Conservation (phyloP, 2,797 vertebrate genomes). For the Mareca penelope region DNA sequence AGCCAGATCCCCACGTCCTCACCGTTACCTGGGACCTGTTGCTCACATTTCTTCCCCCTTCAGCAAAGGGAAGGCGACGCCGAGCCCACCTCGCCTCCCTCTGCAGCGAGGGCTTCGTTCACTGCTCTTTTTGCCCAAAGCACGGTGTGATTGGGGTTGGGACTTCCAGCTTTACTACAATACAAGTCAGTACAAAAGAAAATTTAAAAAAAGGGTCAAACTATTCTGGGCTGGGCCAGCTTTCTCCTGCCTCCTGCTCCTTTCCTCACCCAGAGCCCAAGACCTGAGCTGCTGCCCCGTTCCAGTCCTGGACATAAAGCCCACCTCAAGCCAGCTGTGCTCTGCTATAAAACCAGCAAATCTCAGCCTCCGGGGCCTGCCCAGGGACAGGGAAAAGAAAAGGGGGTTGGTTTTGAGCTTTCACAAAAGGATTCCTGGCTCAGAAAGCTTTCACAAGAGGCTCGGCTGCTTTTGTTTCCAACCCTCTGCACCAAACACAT, state of each 20-base stretch:
- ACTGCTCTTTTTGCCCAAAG: neutral
- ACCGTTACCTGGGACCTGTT: neutral
- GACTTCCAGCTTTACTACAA: neutral
- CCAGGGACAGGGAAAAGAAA: neutral
- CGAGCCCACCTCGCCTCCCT: neutral
- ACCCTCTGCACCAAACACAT: neutral
- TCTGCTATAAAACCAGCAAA: neutral
- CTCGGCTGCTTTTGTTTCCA: slow-evolving; percentile 19
- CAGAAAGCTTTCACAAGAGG: neutral
- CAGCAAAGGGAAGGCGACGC: rapidly evolving
- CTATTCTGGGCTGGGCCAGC: rapidly evolving
- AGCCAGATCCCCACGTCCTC: neutral
- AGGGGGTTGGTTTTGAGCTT: neutral
- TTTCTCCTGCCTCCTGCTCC: neutral
- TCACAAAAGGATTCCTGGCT: slow-evolving; percentile 47
- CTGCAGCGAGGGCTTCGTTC: neutral
- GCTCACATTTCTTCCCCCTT: neutral
- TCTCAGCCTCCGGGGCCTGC: neutral
- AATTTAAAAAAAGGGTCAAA: rapidly evolving
- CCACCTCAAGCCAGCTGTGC: neutral
- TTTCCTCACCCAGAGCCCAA: neutral
- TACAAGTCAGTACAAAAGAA: neutral
- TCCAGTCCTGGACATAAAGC: neutral
- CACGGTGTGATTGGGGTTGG: rapidly evolving
- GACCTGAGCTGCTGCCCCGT: neutral